Base-by-base conservation (phyloP, 2,888 invertebrate species). In the Apamea sordens region DNA sequence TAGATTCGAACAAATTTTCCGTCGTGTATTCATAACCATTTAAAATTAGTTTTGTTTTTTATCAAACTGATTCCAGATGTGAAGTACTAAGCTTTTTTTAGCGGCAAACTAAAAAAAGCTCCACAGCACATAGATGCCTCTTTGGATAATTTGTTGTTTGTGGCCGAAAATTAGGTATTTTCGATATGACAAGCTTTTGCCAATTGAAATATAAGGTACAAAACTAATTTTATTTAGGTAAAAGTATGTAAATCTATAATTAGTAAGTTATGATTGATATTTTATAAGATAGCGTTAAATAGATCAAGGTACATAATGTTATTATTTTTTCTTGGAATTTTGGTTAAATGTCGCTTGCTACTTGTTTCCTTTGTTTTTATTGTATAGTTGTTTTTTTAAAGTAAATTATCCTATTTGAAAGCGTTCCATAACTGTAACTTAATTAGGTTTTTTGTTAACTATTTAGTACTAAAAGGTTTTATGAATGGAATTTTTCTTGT, bases 231-330 rank as follows among this genome's bases (percentile, higher is more conserved):
- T 81, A 82, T 80, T 71, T 71, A 64, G 80, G 79, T 68, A 77
- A 61, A 15, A 50, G 50, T 83, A 71, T 87, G 77, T 85, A 87
- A 85, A 86, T 84, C 79, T 89, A 82, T 81, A 86, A 85, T 85
- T 81, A 76, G 77, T 91, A 90, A 91, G 88, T 90, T 90, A 89
- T 92, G 89, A 90, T 89, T 86, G 85, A 85, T 91, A 90, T 88
- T 88, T 87, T 90, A 65, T 92, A 92, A 92, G 90, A 86, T 91
- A 91, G 89, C 81, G 50, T 84, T 87, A 86, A 86, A 87, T 87
- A 86, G 84, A 88, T 89, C 79, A 87, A 87, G 87, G 77, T 88
- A 88, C 86, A 82, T 86, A 85, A 83, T 82, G 81, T 83, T 87
- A 86, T 80, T 80, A 82, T 85, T 85, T 87, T 86, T 74, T 86